These are phyloP conservation scores for Corythornis madagascariensis DNA, from an alignment of 2,113 vertebrate genomes.

Conservation along the genomic window DNA sequence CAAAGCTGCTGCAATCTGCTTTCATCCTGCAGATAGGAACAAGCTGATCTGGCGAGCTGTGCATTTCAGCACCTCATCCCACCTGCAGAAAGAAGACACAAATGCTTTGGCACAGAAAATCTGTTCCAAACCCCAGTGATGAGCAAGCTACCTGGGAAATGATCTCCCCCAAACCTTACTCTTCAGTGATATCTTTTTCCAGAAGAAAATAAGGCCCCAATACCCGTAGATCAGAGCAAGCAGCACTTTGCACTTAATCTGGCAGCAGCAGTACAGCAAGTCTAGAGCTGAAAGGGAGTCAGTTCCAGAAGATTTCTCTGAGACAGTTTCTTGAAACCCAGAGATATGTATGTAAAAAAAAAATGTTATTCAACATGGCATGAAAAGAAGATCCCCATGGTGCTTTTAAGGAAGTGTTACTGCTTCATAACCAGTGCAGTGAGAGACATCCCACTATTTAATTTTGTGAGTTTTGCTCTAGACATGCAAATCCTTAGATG, in stretches of 20 bases:
- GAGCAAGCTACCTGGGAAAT: not conserved
- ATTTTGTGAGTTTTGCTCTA: not conserved
- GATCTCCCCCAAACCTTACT: not conserved
- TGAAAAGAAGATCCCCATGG: not conserved
- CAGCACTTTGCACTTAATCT: not conserved
- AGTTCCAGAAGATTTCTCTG: not conserved
- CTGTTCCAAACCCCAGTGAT: not conserved
- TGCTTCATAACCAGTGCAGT: not conserved
- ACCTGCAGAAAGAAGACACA: not conserved
- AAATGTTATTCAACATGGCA: not conserved
- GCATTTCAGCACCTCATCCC: not conserved
- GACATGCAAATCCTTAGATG: not conserved
- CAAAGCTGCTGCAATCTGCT: not conserved
- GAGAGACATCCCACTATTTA: not conserved
- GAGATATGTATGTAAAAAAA: not conserved
- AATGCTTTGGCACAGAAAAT: not conserved
- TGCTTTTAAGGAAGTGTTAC: not conserved
- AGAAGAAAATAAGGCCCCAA: not conserved
- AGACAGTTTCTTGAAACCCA: not conserved
- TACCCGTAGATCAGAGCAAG: not conserved
- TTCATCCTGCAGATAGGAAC: not conserved
- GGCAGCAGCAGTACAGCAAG: not conserved
- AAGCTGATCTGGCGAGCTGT: rapidly evolving
- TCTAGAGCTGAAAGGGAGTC: not conserved
- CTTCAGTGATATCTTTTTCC: not conserved